Evolutionary conservation across 2,888 invertebrate genomes (phyloP).

Genomic region (Adineta ricciae): DNA sequence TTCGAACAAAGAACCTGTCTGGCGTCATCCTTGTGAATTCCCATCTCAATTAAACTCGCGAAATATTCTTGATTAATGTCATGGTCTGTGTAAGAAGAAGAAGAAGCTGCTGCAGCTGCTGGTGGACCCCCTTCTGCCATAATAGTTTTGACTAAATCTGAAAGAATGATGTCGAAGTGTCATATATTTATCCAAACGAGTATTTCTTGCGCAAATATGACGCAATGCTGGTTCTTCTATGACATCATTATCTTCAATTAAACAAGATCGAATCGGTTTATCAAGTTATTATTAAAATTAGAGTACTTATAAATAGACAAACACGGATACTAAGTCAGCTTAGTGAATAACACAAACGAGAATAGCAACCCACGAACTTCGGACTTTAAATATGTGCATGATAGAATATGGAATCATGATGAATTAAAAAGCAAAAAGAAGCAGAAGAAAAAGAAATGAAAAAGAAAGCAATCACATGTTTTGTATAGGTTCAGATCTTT

Average conservation of each 20-base stretch:
- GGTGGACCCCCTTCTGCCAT: constrained; percentile 4
- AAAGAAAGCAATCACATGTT: not conserved
- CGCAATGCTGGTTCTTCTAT: not conserved
- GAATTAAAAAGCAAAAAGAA: not conserved
- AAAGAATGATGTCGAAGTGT: not conserved
- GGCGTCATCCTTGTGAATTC: not conserved
- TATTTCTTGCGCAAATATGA: not conserved
- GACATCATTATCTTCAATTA: not conserved
- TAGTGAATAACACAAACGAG: not conserved
- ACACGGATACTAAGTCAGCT: not conserved
- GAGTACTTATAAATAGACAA: constrained; percentile 3
- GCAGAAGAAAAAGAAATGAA: not conserved
- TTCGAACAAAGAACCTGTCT: not conserved
- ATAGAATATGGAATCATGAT: not conserved
- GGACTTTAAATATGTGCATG: constrained; percentile 1
- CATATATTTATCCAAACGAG: not conserved
- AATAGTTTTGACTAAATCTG: not conserved
- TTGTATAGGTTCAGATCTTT: constrained; percentile 13
- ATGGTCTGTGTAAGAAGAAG: not conserved
- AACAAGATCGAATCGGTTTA: not conserved
- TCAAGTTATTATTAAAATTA: not conserved
- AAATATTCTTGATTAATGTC: not conserved
- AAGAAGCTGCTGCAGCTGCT: not conserved
- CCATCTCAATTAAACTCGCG: constrained; percentile 3
- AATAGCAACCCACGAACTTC: not conserved